phyloP scores from a whole-genome alignment of 2,113 vertebrate genomes.

The Pachypanchax playfairii region DNA sequence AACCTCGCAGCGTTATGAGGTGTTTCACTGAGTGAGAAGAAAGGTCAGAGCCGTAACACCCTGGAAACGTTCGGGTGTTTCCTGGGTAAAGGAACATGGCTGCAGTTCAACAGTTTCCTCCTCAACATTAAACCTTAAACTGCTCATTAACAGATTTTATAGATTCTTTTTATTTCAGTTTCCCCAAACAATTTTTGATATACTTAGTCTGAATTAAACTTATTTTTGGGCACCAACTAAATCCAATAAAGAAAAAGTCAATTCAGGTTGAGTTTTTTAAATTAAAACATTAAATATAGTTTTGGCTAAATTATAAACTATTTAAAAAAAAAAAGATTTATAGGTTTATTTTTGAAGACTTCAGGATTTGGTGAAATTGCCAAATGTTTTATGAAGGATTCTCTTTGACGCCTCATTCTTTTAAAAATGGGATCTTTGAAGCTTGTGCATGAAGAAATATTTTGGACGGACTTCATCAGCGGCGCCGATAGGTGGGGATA shows the following conservation, averaged over 20 bases:
- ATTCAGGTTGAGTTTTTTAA: too few species aligned
- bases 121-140: neutral
- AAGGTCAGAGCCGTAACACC: neutral
- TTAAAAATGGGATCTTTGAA: conserved; percentile 21
- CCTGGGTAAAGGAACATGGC: neutral
- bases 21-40: neutral
- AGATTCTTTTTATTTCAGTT: too few species aligned
- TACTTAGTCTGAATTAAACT: too few species aligned
- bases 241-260: neutral
- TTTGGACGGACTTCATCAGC: conserved; percentile 54
- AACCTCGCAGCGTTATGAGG: neutral
- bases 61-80: neutral
- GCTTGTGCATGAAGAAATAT: conserved; percentile 15
- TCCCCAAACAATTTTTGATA: too few species aligned
- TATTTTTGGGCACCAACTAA: too few species aligned
- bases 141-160: neutral
- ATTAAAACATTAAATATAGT: conserved; percentile 11
- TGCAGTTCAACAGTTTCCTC: neutral
- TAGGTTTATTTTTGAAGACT: neutral
- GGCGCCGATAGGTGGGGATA: conserved; percentile 75
- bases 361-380: conserved; percentile 1
- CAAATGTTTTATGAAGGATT: conserved; percentile 27
- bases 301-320: conserved; percentile 11
- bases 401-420: conserved; percentile 21
- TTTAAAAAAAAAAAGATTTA: neutral